These are phyloP conservation scores for Orussus abietinus DNA, from an alignment of 1,140 invertebrate species.

Conservation along the genomic window DNA sequence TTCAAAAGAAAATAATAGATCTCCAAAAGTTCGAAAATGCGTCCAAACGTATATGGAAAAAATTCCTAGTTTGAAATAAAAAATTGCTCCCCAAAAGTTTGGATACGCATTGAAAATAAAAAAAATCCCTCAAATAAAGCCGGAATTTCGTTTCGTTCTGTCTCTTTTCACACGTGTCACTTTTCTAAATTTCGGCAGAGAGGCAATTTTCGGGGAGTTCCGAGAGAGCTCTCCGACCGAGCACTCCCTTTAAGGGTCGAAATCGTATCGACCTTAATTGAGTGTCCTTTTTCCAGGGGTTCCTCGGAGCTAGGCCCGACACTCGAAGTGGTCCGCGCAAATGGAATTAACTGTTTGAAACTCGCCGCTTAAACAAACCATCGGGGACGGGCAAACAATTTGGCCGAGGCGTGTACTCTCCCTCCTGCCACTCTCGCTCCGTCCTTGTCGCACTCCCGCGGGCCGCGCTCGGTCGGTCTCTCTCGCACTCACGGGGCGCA, in stretches of 20 bases:
- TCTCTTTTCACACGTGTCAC: background rate
- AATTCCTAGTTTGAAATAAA: too few relatives aligned
- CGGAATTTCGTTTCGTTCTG: too few relatives aligned
- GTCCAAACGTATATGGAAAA: too few relatives aligned
- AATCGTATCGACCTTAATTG: background rate
- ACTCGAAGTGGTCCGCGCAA: slow-evolving; percentile 18
- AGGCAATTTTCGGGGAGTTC: background rate
- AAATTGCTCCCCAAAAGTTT: too few relatives aligned
- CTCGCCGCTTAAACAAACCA: slow-evolving; percentile 37
- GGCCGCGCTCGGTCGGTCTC: slow-evolving; percentile 14
- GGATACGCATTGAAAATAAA: too few relatives aligned
- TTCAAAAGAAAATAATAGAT: too few relatives aligned
- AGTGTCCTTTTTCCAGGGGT: too few relatives aligned
- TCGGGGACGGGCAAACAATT: slow-evolving; percentile 32
- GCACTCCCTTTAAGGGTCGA: background rate
- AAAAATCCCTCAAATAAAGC: too few relatives aligned
- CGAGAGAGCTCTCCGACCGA: background rate
- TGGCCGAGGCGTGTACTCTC: slow-evolving; percentile 19
- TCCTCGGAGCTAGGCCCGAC: background rate
- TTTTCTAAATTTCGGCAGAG: background rate
- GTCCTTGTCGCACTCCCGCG: slow-evolving; percentile 16
- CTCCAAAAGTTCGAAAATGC: too few relatives aligned
- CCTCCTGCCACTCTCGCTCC: slow-evolving; percentile 13
- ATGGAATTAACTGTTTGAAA: slow-evolving; percentile 39
- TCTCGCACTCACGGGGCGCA: slow-evolving; percentile 13